These are phyloP conservation scores for Brachionus manjavacas DNA, from an alignment of 1,140 invertebrate genomes.

Conservation along the genomic window DNA sequence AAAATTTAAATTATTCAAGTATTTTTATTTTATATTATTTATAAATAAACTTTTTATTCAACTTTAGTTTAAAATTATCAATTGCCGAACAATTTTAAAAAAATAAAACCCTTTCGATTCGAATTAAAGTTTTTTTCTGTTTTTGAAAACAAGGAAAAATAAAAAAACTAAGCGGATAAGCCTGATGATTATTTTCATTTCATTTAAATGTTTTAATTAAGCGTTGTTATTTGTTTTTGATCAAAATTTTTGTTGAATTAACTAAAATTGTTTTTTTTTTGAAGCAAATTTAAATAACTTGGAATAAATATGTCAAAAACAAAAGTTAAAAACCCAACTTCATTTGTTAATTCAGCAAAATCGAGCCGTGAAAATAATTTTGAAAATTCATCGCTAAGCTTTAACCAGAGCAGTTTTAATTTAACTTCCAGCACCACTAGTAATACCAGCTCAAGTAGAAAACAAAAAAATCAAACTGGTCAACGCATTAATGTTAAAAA, in stretches of 20 bases:
- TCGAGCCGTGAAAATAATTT: neutral
- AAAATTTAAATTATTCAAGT: too few relatives aligned
- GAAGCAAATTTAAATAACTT: neutral
- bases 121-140: neutral
- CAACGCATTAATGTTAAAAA: neutral
- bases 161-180: neutral
- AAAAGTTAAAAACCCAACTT: slow-evolving; percentile 11
- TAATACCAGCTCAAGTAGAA: neutral
- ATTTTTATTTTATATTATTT: too few relatives aligned
- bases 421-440: neutral
- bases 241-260: neutral
- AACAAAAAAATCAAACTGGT: neutral
- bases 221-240: neutral
- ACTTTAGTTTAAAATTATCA: neutral
- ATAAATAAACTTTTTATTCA: neutral
- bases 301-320: slow-evolving; percentile 19
- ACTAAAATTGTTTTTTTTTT: neutral
- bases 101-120: neutral
- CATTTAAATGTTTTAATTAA: neutral
- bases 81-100: neutral
- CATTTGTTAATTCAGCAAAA: slow-evolving; percentile 15
- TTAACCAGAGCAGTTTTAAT: slow-evolving; percentile 5
- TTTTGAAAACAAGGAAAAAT: neutral
- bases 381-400: slow-evolving; percentile 7
- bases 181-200: neutral